These are phyloP conservation scores for Arge pagana DNA, from an alignment of 2,888 invertebrate species.

Conservation along the genomic window DNA sequence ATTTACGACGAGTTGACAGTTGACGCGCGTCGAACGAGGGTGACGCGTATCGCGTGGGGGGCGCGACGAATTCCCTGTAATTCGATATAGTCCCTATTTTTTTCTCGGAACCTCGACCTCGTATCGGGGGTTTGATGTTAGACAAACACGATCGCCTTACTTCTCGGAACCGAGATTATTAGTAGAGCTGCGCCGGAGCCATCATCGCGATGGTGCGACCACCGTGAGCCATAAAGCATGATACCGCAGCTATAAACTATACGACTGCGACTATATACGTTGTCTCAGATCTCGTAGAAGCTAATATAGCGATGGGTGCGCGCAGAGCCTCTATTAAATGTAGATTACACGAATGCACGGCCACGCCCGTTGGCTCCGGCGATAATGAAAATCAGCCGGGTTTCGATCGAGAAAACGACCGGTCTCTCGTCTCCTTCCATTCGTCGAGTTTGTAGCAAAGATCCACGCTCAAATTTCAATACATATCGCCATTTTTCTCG, in stretches of 20 bases:
- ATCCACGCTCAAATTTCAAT: not conserved
- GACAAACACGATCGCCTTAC: not conserved
- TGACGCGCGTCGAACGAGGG: too few species aligned
- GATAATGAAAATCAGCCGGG: conserved; percentile 20
- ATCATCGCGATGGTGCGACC: too few species aligned
- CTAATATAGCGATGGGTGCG: too few species aligned
- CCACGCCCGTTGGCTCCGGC: not conserved
- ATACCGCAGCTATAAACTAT: too few species aligned
- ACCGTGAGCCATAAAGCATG: too few species aligned
- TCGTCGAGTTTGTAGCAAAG: not conserved
- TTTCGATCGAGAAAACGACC: conserved; percentile 6
- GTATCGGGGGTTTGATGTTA: conserved; percentile 10
- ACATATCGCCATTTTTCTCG: conserved; percentile 18
- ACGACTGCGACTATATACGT: too few species aligned
- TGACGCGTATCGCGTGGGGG: not conserved
- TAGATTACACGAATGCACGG: conserved; percentile 21
- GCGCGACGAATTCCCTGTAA: conserved; percentile 31
- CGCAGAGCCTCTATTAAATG: conserved; percentile 25
- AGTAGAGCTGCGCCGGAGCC: not conserved
- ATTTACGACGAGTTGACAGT: too few species aligned
- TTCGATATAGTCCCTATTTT: conserved; percentile 33
- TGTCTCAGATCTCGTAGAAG: too few species aligned
- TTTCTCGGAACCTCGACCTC: not conserved
- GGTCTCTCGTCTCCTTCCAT: too few species aligned
- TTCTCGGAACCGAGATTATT: conserved; percentile 12